Percentiles rank a stretch among this genome's conserved stretches.
Evolutionary conservation across 2,797 vertebrate species (phyloP).

Genomic region (Scomberomorus guttatus): DNA sequence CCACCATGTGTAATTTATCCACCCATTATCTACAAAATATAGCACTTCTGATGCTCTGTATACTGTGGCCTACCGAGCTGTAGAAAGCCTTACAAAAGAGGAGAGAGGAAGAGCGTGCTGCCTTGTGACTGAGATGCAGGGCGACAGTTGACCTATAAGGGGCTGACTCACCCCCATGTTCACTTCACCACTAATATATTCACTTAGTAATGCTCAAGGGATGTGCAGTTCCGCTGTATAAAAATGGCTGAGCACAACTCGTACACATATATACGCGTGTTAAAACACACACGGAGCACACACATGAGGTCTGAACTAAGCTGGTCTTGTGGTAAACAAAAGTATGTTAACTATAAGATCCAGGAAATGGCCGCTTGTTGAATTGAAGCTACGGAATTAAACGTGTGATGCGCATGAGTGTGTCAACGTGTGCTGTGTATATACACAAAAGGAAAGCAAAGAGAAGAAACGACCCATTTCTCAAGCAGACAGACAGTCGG

Average conservation of each 20-base stretch:
- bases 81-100: slow-evolving; percentile 50
- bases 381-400: not conserved
- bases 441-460: slow-evolving; percentile 18
- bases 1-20: slow-evolving; percentile 1
- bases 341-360: slow-evolving; percentile 4
- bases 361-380: slow-evolving; percentile 13
- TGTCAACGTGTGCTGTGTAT: slow-evolving; percentile 3
- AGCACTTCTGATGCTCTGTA: slow-evolving; percentile 22
- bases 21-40: slow-evolving; percentile 10
- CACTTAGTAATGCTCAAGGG: slow-evolving; percentile 81
- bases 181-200: slow-evolving; percentile 84
- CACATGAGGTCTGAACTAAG: not conserved
- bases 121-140: slow-evolving; percentile 84
- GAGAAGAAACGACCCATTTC: slow-evolving; percentile 33
- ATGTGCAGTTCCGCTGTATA: slow-evolving; percentile 60
- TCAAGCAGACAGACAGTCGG: slow-evolving; percentile 35
- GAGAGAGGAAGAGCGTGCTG: slow-evolving; percentile 61
- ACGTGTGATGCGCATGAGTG: not conserved
- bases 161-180: slow-evolving; percentile 83
- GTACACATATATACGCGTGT: slow-evolving; percentile 8
- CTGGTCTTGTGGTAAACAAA: slow-evolving; percentile 12
- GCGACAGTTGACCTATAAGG: slow-evolving; percentile 89
- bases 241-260: slow-evolving; percentile 49
- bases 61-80: slow-evolving; percentile 34
- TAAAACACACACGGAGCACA: slow-evolving; percentile 31